Evolutionary conservation across 2,888 invertebrate species (phyloP).

Genomic region (Merodon equestris): DNA sequence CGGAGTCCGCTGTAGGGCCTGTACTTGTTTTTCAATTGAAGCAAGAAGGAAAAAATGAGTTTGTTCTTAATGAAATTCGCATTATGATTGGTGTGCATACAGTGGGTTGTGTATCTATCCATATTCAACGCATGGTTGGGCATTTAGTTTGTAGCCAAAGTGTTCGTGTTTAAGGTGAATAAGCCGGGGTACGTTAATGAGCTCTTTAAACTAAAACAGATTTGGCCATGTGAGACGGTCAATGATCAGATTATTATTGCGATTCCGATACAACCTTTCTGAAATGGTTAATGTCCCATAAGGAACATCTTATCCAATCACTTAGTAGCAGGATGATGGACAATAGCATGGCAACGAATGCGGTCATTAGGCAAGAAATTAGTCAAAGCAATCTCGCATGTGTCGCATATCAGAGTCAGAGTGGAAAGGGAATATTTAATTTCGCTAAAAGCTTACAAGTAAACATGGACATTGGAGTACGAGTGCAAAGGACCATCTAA

Average conservation of each 20-base stretch:
- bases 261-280: not conserved
- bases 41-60: not conserved
- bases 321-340: too few species aligned
- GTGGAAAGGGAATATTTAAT: too few species aligned
- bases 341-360: too few species aligned
- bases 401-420: too few species aligned
- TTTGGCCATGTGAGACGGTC: constrained; percentile 50
- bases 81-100: constrained; percentile 3
- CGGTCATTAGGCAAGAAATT: too few species aligned
- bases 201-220: not conserved
- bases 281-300: too few species aligned
- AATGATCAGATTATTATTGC: constrained; percentile 42
- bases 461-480: not conserved
- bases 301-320: too few species aligned
- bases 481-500: constrained; percentile 3
- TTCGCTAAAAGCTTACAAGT: too few species aligned
- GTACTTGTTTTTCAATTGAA: constrained; percentile 16
- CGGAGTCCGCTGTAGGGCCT: constrained; percentile 12
- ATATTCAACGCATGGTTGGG: constrained; percentile 27
- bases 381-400: constrained; percentile 5
- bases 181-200: too few species aligned
- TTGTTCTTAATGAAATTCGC: constrained; percentile 24
- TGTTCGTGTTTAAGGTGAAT: not conserved
- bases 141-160: constrained; percentile 26
- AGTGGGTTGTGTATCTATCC: not conserved